phyloP scores from a whole-genome alignment of 2,888 invertebrate species.

The Cremastinae sp. region DNA sequence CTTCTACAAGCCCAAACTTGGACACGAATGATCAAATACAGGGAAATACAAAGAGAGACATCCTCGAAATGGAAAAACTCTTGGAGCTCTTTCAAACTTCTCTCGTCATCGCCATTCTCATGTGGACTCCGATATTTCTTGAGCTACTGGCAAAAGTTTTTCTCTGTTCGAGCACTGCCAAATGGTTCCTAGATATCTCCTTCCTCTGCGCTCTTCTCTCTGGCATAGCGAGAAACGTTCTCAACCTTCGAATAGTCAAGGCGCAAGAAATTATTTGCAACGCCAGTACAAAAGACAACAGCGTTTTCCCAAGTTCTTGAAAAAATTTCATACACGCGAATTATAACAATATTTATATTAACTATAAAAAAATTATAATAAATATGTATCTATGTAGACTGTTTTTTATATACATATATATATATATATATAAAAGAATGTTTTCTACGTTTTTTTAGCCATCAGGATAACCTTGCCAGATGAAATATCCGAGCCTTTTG shows the following conservation, averaged over 20 bases:
- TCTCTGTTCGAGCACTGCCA: conserved; percentile 64
- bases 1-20: no score
- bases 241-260: conserved; percentile 69
- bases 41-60: conserved; percentile 52
- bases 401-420: neutral
- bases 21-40: conserved; percentile 12
- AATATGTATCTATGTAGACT: neutral
- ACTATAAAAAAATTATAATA: conserved; percentile 18
- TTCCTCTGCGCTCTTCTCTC: conserved; percentile 66
- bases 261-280: conserved; percentile 54
- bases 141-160: conserved; percentile 69
- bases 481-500: no score
- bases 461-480: no score
- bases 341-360: no score
- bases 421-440: neutral
- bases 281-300: conserved; percentile 64
- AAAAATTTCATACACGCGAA: no score
- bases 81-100: conserved; percentile 64
- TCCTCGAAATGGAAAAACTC: conserved; percentile 56
- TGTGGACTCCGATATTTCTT: conserved; percentile 74
- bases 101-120: conserved; percentile 65
- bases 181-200: conserved; percentile 67
- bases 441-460: neutral
- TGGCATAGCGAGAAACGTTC: conserved; percentile 67
- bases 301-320: conserved; percentile 64